These are phyloP conservation scores for Rhingia rostrata DNA, from an alignment of 2,888 invertebrate genomes.

Conservation along the genomic window DNA sequence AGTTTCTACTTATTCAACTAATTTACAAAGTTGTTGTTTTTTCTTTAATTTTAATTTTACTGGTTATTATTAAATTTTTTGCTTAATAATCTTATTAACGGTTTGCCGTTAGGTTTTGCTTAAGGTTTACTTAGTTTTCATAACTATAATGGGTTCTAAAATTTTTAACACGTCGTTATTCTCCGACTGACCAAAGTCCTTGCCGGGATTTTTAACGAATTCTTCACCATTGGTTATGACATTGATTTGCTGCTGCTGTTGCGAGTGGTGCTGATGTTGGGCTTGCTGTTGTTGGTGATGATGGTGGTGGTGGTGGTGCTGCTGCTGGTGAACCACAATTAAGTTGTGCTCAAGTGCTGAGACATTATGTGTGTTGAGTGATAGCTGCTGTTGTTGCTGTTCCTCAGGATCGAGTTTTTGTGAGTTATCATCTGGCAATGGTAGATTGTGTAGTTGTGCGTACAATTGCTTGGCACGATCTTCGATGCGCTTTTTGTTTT, in stretches of 20 bases:
- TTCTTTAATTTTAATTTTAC: slow-evolving; percentile 46
- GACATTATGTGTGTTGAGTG: slow-evolving; percentile 37
- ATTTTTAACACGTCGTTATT: slow-evolving; percentile 83
- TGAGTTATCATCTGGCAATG: slow-evolving; percentile 62
- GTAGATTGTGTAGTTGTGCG: slow-evolving; percentile 78
- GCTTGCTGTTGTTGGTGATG: slow-evolving; percentile 63
- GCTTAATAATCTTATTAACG: slow-evolving; percentile 62
- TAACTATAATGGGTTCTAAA: slow-evolving; percentile 83
- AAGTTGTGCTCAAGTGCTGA: slow-evolving; percentile 58
- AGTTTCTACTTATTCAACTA: slow-evolving; percentile 72
- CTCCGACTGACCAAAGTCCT: slow-evolving; percentile 79
- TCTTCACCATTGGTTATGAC: slow-evolving; percentile 70
- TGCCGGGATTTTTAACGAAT: slow-evolving; percentile 77
- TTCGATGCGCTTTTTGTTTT: slow-evolving; percentile 77
- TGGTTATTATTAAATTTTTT: slow-evolving; percentile 47
- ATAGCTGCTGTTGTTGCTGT: slow-evolving; percentile 76
- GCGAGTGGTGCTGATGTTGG: slow-evolving; percentile 33
- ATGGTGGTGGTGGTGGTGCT: slow-evolving; percentile 42
- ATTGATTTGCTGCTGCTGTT: slow-evolving; percentile 65
- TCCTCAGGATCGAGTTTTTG: slow-evolving; percentile 75
- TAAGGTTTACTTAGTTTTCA: slow-evolving; percentile 82
- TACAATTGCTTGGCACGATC: slow-evolving; percentile 79
- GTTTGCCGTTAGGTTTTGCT: slow-evolving; percentile 44
- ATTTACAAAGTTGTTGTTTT: slow-evolving; percentile 47
- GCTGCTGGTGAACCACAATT: slow-evolving; percentile 53